These are phyloP conservation scores for Zootoca vivipara DNA, from an alignment of 2,113 vertebrate genomes.

Conservation along the genomic window DNA sequence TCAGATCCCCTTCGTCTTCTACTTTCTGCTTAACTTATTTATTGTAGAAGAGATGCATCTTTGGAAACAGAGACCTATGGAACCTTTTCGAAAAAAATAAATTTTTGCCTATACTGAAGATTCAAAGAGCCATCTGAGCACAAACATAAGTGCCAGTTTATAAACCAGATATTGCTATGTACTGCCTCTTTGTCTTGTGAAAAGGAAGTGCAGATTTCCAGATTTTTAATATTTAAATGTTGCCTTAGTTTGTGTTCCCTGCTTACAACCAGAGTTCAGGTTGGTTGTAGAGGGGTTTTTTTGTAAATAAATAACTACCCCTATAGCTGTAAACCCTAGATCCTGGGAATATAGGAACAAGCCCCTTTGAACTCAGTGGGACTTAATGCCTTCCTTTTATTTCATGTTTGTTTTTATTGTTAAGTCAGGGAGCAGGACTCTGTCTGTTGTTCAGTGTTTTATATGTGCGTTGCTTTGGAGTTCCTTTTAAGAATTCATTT, in stretches of 20 bases:
- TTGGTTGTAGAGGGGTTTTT: background rate
- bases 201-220: slow-evolving; percentile 1
- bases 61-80: background rate
- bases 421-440: background rate
- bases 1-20: background rate
- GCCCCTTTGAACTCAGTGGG: background rate
- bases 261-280: background rate
- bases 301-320: background rate
- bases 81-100: background rate
- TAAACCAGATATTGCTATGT: background rate
- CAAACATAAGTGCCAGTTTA: background rate
- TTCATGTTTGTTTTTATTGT: background rate
- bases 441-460: background rate
- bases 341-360: background rate
- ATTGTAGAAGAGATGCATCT: background rate
- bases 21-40: background rate
- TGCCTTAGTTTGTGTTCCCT: background rate
- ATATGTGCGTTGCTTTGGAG: background rate
- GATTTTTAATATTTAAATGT: background rate
- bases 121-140: background rate
- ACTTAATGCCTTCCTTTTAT: background rate
- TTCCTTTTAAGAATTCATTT: background rate
- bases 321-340: too few species aligned
- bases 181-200: slow-evolving; percentile 31
- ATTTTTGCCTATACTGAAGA: background rate